Evolutionary conservation across 2,113 vertebrate species (phyloP).

Genomic region (Balaeniceps rex): DNA sequence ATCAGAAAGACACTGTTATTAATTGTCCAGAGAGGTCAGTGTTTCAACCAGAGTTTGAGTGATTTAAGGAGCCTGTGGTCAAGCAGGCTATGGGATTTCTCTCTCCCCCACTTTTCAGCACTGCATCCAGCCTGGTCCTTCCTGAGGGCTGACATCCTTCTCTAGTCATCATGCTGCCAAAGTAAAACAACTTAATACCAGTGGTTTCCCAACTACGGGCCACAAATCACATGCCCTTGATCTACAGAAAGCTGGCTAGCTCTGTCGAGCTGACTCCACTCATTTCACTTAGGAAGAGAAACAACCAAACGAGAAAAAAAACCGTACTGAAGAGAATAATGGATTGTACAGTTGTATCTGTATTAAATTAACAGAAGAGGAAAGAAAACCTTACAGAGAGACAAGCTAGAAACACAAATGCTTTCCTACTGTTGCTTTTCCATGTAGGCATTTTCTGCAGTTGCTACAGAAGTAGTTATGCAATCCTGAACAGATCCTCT

Average conservation of each 20-base stretch:
- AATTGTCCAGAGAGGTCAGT: neutral
- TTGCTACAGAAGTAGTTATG: neutral
- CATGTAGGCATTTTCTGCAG: neutral
- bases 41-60: neutral
- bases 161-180: neutral
- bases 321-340: neutral
- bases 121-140: neutral
- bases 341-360: neutral
- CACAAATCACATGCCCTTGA: neutral
- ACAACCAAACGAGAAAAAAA: neutral
- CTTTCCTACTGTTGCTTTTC: neutral
- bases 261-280: conserved; percentile 1
- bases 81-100: neutral
- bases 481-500: neutral
- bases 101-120: neutral
- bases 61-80: neutral
- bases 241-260: neutral
- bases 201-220: neutral
- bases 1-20: neutral
- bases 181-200: neutral
- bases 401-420: neutral
- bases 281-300: neutral
- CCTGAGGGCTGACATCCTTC: neutral
- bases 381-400: neutral
- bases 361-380: neutral